These are phyloP conservation scores for Ctenochaetus hawaiiensis DNA, from an alignment of 2,797 vertebrate species.

Conservation along the genomic window DNA sequence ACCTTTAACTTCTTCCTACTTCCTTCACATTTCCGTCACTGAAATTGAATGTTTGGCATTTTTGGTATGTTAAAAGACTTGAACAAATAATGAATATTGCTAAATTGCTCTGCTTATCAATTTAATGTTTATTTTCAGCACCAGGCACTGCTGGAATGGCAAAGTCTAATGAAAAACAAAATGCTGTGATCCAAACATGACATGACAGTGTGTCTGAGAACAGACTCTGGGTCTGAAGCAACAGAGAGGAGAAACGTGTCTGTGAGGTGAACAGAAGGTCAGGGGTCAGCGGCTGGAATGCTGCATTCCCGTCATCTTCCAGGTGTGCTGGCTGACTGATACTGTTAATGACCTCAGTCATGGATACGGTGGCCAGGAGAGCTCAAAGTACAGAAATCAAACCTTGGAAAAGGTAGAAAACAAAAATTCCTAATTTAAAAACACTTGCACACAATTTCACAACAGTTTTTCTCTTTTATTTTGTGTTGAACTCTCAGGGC, in stretches of 20 bases:
- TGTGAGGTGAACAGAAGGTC: conserved; percentile 59
- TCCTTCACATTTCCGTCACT: background rate
- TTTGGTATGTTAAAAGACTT: background rate
- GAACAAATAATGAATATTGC: background rate
- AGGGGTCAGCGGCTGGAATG: conserved; percentile 67
- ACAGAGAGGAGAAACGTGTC: conserved; percentile 49
- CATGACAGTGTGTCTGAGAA: conserved; percentile 37
- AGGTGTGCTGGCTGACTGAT: conserved; percentile 63
- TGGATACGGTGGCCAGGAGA: background rate
- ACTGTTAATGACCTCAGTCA: conserved; percentile 27
- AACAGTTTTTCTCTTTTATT: no score
- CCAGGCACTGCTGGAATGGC: background rate
- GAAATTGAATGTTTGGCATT: background rate
- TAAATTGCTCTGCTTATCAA: background rate
- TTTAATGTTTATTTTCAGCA: background rate
- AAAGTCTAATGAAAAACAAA: background rate
- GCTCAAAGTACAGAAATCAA: conserved; percentile 3
- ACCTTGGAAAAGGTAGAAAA: background rate
- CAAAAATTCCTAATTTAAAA: background rate
- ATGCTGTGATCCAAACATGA: conserved; percentile 11
- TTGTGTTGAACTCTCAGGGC: background rate
- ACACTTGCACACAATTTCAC: no score
- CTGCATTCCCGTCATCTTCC: conserved; percentile 56
- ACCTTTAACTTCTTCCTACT: no score
- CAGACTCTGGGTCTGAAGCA: conserved; percentile 12